These are phyloP conservation scores for Orestias chungarensis DNA, from an alignment of 2,797 vertebrate species.

Conservation along the genomic window DNA sequence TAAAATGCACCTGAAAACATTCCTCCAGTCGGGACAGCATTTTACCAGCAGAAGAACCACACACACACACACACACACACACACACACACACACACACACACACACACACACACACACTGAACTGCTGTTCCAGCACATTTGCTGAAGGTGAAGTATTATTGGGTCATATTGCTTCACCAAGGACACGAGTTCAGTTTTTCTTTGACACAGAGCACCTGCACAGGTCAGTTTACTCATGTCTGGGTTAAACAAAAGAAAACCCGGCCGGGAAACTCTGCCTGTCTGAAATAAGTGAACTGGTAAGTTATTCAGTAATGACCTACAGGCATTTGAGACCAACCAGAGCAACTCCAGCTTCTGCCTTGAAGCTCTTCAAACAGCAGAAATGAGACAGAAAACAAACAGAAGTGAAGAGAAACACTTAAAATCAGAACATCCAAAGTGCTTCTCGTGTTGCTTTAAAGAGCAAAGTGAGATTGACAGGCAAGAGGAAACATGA, in stretches of 20 bases:
- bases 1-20: too few species aligned
- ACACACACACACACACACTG: constrained; percentile 27
- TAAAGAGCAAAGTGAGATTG: background rate
- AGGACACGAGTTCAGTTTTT: constrained; percentile 49
- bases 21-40: too few species aligned
- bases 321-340: constrained; percentile 22
- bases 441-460: background rate
- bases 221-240: constrained; percentile 33
- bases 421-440: background rate
- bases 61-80: background rate
- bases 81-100: constrained; percentile 7
- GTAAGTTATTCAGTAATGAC: constrained; percentile 23
- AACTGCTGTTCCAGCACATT: constrained; percentile 65
- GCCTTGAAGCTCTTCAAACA: background rate
- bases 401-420: background rate
- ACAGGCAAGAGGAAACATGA: constrained; percentile 7
- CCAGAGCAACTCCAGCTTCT: background rate
- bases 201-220: constrained; percentile 51
- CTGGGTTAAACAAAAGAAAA: background rate
- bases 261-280: constrained; percentile 6
- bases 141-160: constrained; percentile 59
- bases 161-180: constrained; percentile 61
- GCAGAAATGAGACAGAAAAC: background rate
- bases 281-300: constrained; percentile 14
- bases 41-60: background rate